A percentile compares a stretch with the other conserved stretches of the same genome.
These are phyloP conservation scores for Conus canariensis DNA, from an alignment of 2,888 invertebrate species.

Conservation along the genomic window DNA sequence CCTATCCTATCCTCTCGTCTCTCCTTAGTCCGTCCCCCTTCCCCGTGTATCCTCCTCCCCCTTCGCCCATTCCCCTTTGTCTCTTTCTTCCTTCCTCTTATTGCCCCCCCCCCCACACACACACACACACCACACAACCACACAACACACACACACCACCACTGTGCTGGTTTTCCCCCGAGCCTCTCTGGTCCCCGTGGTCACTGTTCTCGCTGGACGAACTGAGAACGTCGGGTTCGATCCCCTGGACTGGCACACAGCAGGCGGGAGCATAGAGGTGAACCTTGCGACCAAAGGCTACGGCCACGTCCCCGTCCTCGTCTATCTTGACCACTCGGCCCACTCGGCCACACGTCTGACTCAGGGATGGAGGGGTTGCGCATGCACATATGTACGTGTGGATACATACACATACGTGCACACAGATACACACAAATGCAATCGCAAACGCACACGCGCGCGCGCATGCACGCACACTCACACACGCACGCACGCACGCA, in stretches of 20 bases:
- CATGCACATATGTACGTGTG: neutral
- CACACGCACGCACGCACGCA: no score
- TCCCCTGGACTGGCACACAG: slow-evolving; percentile 13
- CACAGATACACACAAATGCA: neutral
- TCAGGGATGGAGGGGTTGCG: neutral
- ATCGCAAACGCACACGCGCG: no score
- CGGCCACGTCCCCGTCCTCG: slow-evolving; percentile 35
- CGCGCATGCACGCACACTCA: no score
- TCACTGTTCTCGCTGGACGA: neutral
- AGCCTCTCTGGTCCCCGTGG: neutral
- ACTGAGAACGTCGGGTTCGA: neutral
- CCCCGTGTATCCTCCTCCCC: no score
- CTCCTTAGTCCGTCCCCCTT: no score
- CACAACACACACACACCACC: neutral
- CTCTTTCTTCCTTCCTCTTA: no score
- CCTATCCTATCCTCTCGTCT: no score
- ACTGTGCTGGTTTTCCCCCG: neutral
- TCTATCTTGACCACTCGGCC: slow-evolving; percentile 45
- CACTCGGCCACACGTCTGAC: slow-evolving; percentile 38
- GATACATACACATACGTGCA: no score
- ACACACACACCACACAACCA: no score
- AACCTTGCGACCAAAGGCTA: slow-evolving; percentile 39
- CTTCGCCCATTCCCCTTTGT: no score
- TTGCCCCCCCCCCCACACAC: no score
- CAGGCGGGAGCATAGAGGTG: slow-evolving; percentile 41